A percentile compares a stretch with the other conserved stretches of the same genome.
Evolutionary conservation across 2,888 invertebrate genomes (phyloP).

Genomic region (Melieria omissa): DNA sequence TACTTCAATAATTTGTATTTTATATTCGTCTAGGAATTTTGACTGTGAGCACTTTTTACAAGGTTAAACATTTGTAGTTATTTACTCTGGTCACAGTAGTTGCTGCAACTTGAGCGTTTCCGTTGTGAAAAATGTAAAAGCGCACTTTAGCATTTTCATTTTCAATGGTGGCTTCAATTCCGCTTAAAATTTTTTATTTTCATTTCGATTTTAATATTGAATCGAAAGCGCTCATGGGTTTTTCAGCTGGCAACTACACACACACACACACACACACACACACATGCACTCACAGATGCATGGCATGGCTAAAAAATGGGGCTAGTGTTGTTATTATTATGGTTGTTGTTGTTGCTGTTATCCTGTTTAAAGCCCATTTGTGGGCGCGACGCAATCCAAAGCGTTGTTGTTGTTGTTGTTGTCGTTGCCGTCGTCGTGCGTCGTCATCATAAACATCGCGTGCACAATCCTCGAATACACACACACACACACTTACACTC

Average conservation of each 20-base stretch:
- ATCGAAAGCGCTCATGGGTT: too few species aligned
- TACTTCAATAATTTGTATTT: too few species aligned
- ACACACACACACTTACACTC: not conserved
- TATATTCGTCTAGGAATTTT: too few species aligned
- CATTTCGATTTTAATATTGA: too few species aligned
- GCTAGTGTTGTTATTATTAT: not conserved
- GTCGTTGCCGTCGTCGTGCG: not conserved
- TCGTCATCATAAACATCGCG: slow-evolving; percentile 24
- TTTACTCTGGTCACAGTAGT: too few species aligned
- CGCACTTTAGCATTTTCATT: too few species aligned
- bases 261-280: slow-evolving; percentile 9
- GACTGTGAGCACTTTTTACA: too few species aligned
- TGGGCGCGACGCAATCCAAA: not conserved
- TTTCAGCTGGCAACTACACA: not conserved
- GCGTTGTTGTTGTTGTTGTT: not conserved
- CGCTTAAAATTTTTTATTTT: too few species aligned
- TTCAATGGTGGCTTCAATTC: too few species aligned
- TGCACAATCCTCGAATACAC: slow-evolving; percentile 5
- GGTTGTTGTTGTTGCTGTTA: not conserved
- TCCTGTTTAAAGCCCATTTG: not conserved
- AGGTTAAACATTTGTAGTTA: too few species aligned
- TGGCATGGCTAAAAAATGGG: not conserved
- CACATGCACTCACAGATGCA: not conserved
- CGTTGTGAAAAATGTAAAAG: too few species aligned
- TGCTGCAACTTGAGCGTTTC: too few species aligned